Evolutionary conservation across 2,113 vertebrate genomes (phyloP).

Genomic region (Fulica atra): DNA sequence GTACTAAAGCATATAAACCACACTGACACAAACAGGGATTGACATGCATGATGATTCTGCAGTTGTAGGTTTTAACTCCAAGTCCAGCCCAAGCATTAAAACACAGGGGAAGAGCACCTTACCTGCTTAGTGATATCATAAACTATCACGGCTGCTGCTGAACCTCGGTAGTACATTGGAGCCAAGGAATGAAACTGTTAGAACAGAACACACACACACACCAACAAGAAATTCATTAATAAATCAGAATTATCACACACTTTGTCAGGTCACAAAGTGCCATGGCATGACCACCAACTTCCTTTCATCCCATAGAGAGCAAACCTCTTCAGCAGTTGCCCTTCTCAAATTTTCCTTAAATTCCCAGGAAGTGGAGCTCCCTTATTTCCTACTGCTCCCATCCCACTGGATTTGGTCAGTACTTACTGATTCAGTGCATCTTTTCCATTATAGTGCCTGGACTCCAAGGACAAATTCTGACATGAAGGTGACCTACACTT

Average conservation of each 20-base stretch:
- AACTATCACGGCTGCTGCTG: constrained; percentile 95
- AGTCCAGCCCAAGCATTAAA: background rate
- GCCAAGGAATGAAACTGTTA: constrained; percentile 95
- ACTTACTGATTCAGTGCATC: background rate
- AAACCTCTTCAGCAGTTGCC: background rate
- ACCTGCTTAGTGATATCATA: constrained; percentile 99
- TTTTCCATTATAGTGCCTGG: background rate
- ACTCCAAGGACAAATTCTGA: background rate
- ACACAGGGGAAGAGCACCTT: background rate
- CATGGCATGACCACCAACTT: background rate
- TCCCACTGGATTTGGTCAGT: background rate
- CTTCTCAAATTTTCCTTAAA: background rate
- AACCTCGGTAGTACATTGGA: constrained; percentile 97
- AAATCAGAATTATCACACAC: background rate
- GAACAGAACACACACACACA: background rate
- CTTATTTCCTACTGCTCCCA: background rate
- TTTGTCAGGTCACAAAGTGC: background rate
- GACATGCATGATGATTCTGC: background rate
- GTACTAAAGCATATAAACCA: fast-evolving
- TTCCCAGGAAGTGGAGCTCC: background rate
- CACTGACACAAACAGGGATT: background rate
- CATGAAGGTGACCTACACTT: background rate
- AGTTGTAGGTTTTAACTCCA: background rate
- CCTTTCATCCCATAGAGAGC: background rate
- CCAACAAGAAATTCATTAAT: background rate